Evolutionary conservation across 2,113 vertebrate species (phyloP).

Genomic region (Centrocercus urophasianus): DNA sequence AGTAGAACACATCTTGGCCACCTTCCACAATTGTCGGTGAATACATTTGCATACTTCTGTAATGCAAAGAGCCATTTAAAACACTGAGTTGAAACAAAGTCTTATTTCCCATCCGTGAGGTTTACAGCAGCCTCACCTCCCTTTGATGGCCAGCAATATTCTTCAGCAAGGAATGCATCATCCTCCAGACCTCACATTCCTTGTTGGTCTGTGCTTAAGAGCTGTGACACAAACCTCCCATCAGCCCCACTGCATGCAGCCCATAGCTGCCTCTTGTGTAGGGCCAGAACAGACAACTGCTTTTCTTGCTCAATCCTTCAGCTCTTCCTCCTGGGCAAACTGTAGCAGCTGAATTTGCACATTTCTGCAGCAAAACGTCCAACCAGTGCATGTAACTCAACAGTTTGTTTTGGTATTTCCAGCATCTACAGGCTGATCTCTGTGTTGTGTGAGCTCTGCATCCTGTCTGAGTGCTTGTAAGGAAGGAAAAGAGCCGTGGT

Average conservation of each 20-base stretch:
- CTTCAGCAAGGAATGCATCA: rapidly evolving
- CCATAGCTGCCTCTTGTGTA: not conserved
- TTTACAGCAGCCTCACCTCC: not conserved
- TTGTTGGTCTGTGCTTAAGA: rapidly evolving
- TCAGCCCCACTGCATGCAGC: rapidly evolving
- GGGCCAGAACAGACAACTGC: not conserved
- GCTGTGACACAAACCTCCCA: not conserved
- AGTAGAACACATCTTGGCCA: not conserved
- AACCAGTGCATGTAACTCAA: not conserved
- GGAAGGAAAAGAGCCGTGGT: not conserved
- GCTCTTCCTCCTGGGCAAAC: not conserved
- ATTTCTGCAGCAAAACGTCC: not conserved
- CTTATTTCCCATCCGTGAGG: not conserved
- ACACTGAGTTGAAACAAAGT: not conserved
- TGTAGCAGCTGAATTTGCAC: not conserved
- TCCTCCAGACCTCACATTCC: not conserved
- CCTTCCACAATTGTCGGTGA: not conserved
- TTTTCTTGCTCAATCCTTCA: not conserved
- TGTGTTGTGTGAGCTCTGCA: not conserved
- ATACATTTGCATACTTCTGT: not conserved
- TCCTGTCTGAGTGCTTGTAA: not conserved
- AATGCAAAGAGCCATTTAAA: not conserved
- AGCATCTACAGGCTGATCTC: not conserved
- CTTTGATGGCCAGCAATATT: not conserved
- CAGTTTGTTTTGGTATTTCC: not conserved